Conservation (phyloP, 2,888 invertebrate genomes). For the Tethea ocularis region DNA sequence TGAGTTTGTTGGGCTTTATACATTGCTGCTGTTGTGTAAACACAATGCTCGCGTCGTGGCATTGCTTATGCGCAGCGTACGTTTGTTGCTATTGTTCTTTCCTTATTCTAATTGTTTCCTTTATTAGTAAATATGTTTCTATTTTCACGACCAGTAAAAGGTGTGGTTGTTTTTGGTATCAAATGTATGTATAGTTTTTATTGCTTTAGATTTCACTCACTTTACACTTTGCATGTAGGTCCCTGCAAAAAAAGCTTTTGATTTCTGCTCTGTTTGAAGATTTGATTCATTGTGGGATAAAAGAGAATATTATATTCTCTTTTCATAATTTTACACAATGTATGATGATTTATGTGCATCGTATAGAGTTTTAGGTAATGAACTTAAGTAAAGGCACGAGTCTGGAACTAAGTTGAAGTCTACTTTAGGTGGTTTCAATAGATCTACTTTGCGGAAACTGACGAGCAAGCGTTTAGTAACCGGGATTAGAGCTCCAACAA, state of each 20-base stretch:
- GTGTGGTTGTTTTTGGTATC: too few relatives aligned
- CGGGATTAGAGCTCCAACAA: background rate
- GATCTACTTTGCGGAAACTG: conserved; percentile 14
- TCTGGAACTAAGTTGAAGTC: conserved; percentile 16
- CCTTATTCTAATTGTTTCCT: background rate
- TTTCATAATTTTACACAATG: background rate
- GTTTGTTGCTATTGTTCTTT: background rate
- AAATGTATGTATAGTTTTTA: too few relatives aligned
- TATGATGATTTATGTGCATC: background rate
- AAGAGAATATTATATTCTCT: background rate
- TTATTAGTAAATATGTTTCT: background rate
- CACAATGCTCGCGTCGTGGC: background rate
- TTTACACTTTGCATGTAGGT: too few relatives aligned
- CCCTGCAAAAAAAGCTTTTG: too few relatives aligned
- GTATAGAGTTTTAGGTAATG: background rate
- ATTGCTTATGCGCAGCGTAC: background rate
- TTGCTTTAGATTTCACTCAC: too few relatives aligned
- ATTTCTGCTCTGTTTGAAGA: too few relatives aligned
- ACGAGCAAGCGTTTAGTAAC: conserved; percentile 12
- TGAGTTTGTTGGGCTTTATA: conserved; percentile 18
- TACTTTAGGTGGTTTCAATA: conserved; percentile 18
- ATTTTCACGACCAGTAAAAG: too few relatives aligned
- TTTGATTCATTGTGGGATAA: too few relatives aligned
- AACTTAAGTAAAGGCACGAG: background rate
- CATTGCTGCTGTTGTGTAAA: conserved; percentile 1